Evolutionary conservation across 2,888 invertebrate species (phyloP), one percentile per base, ranked within the genome.

Genomic region (Julus scanicus): DNA sequence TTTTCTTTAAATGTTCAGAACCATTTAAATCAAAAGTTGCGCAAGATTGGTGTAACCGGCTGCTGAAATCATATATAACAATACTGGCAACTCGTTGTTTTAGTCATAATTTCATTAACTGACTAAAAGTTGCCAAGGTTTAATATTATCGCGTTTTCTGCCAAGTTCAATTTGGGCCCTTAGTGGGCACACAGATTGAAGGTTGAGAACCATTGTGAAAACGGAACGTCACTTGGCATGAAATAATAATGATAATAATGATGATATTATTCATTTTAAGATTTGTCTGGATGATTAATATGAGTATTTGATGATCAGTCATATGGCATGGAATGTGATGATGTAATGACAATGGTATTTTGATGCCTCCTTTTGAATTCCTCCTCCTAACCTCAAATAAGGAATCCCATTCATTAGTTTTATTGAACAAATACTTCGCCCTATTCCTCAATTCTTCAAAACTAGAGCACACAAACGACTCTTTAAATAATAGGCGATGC

Each of bases 291-390:
- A 57, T 57, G 57, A 57, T 57, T 13, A 57, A 0, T 86, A 49
- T 86, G 86, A 86, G 15, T 86, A 86, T 86, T 63, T 63, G 63
- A 63, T 63, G 63, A 49, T 48, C 37, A 49, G 48, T 48, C 48
- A 4, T 63, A 86, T 48, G 86, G 86, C 86, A 86, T 86, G 86
- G 86, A 49, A 86, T 86, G 86, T 86, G 86, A 86, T 86, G 86
- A 86, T 49, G 86, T 86, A 48, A n/a, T 86, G 37, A 86, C 44
- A 39, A 17, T 63, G 63, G 63, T 63, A 63, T 20, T 63, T 63
- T 63, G 63, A 84, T 40, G 44, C 84, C 84, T 84, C 39, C 84
- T 39, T 17, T 86, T 85, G 11, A 37, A 85, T 85, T 86, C 86
- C 86, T 49, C 86, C 17, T 49, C 29, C 37, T 49, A 5, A 29